Evolutionary conservation across 2,888 invertebrate genomes (phyloP).

Genomic region (Drosophila ustulata): DNA sequence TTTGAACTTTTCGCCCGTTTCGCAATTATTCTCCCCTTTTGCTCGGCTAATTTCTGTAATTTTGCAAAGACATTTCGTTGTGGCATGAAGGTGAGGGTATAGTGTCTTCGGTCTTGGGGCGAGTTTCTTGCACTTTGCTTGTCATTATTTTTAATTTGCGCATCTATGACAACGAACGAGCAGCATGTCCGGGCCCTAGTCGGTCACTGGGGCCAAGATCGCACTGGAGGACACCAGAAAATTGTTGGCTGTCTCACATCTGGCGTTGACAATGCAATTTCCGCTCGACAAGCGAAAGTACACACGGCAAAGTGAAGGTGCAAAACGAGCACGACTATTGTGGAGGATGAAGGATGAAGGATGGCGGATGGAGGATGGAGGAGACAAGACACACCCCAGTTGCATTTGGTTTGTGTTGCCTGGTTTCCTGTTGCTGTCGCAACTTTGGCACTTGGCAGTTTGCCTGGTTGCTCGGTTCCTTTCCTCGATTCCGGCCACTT

Average conservation of each 20-base stretch:
- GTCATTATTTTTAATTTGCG: constrained; percentile 72
- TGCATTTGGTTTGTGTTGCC: constrained; percentile 35
- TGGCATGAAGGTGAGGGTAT: constrained; percentile 8
- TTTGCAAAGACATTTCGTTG: not conserved
- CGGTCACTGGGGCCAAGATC: constrained; percentile 11
- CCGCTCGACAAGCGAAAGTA: constrained; percentile 58
- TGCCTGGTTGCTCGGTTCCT: constrained; percentile 31
- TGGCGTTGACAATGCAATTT: constrained; percentile 77
- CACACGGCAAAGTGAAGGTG: constrained; percentile 34
- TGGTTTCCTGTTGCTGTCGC: constrained; percentile 42
- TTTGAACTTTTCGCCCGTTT: not conserved
- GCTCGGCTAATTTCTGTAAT: constrained; percentile 9
- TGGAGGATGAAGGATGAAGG: not conserved
- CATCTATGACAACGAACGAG: constrained; percentile 59
- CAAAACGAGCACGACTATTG: constrained; percentile 17
- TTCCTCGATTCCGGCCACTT: constrained; percentile 37
- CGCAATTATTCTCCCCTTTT: constrained; percentile 1
- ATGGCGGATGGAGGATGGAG: not conserved
- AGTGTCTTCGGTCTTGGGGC: not conserved
- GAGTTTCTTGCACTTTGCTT: constrained; percentile 16
- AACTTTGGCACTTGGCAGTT: constrained; percentile 4
- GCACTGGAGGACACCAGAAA: constrained; percentile 17
- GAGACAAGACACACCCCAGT: constrained; percentile 12
- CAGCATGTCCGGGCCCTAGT: constrained; percentile 10
- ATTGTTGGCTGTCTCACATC: constrained; percentile 43